Evolutionary conservation across 2,888 invertebrate species (phyloP).

Genomic region (Eupithecia tripunctaria): DNA sequence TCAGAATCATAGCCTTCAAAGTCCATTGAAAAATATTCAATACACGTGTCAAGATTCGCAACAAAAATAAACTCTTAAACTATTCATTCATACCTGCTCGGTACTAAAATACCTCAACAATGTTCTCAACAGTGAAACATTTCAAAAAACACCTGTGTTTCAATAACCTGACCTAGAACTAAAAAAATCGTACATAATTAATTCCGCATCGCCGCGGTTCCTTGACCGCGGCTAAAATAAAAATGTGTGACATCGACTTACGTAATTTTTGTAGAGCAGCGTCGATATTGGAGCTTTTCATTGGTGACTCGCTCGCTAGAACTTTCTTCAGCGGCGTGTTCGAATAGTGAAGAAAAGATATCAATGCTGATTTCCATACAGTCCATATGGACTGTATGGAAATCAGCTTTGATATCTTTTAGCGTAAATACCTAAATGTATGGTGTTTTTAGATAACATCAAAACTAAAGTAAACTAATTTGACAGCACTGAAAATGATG

Average conservation of each 20-base stretch:
- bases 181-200: constrained; percentile 47
- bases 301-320: constrained; percentile 23
- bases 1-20: background rate
- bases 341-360: background rate
- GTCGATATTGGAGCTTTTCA: constrained; percentile 24
- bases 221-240: constrained; percentile 66
- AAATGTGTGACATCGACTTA: constrained; percentile 44
- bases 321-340: constrained; percentile 36
- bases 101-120: background rate
- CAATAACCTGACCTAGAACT: constrained; percentile 59
- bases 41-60: background rate
- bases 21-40: background rate
- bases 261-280: constrained; percentile 33
- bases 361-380: no score
- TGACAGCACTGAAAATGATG: no score
- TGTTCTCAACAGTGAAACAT: constrained; percentile 12
- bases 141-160: constrained; percentile 35
- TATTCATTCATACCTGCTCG: background rate
- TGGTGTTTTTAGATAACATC: no score
- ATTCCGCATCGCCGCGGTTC: constrained; percentile 52
- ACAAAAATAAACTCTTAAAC: background rate
- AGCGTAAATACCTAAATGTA: background rate
- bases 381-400: background rate
- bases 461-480: no score
- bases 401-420: background rate